These are phyloP conservation scores for Julus scandinavius DNA, from an alignment of 2,888 invertebrate genomes.

Conservation along the genomic window DNA sequence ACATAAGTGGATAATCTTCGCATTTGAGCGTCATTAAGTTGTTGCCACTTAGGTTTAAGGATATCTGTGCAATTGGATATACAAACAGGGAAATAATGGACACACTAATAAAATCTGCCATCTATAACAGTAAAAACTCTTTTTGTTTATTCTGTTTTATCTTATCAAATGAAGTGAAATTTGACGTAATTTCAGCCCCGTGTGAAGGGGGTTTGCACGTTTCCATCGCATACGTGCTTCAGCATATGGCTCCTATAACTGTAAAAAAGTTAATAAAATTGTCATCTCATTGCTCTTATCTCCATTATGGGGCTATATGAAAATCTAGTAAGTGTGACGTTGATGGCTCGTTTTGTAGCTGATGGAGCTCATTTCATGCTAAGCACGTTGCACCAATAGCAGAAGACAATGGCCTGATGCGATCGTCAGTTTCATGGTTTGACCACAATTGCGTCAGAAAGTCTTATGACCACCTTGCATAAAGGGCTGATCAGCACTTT, in stretches of 20 bases:
- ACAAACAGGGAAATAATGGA: no score
- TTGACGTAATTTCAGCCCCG: neutral
- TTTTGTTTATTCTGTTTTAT: neutral
- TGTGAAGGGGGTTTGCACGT: neutral
- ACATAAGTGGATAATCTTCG: no score
- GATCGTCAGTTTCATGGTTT: constrained; percentile 23
- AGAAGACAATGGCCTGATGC: constrained; percentile 22
- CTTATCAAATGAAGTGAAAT: constrained; percentile 15
- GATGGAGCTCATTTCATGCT: constrained; percentile 40
- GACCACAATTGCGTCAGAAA: constrained; percentile 37
- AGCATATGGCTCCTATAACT: neutral
- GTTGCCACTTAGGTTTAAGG: no score
- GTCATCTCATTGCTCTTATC: constrained; percentile 48
- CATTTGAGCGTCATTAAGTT: no score
- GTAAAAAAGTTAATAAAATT: constrained; percentile 49
- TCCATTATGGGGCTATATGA: constrained; percentile 49
- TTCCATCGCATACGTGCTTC: constrained; percentile 13
- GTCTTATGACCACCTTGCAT: neutral
- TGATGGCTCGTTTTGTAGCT: constrained; percentile 49
- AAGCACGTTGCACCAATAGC: constrained; percentile 48
- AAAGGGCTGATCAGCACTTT: constrained; percentile 36
- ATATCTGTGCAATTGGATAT: no score
- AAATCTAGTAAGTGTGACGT: constrained; percentile 47
- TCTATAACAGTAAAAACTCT: neutral
- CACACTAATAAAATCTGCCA: no score